A percentile compares a stretch with the other conserved stretches of the same genome.
phyloP scores from a whole-genome alignment of 2,888 invertebrate genomes.

The Scaptomyza parva region DNA sequence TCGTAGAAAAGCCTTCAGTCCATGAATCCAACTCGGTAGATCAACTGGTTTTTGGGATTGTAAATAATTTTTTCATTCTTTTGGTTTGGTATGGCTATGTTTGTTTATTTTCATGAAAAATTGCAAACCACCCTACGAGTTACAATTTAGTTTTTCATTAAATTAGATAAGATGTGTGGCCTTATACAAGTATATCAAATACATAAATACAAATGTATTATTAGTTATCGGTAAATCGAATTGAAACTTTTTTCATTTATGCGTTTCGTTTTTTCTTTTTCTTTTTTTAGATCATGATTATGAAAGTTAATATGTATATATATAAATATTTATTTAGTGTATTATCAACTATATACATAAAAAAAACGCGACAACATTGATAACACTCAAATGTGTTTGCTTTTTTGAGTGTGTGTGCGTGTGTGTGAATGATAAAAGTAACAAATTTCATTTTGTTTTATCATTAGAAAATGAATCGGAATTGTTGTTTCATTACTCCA shows the following conservation, averaged over 20 bases:
- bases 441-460: slow-evolving; percentile 13
- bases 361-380: slow-evolving; percentile 44
- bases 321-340: slow-evolving; percentile 36
- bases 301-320: slow-evolving; percentile 28
- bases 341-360: slow-evolving; percentile 67
- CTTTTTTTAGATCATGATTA: slow-evolving; percentile 21
- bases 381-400: slow-evolving; percentile 21
- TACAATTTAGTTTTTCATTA: slow-evolving; percentile 50
- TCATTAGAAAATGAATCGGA: slow-evolving; percentile 16
- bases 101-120: slow-evolving; percentile 62
- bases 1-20: too few species aligned
- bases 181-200: slow-evolving; percentile 49
- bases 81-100: slow-evolving; percentile 55
- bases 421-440: slow-evolving; percentile 27
- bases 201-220: slow-evolving; percentile 46
- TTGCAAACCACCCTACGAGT: slow-evolving; percentile 57
- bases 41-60: too few species aligned
- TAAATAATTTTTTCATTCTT: not conserved
- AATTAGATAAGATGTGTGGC: slow-evolving; percentile 53
- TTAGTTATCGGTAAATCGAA: slow-evolving; percentile 37
- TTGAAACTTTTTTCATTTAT: slow-evolving; percentile 34
- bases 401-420: slow-evolving; percentile 2
- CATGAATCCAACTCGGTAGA: too few species aligned
- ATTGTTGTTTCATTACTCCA: slow-evolving; percentile 13
- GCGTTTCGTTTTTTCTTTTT: slow-evolving; percentile 19